Base-by-base conservation (phyloP, 2,888 invertebrate genomes). In the Cataglyphis altisquamis region DNA sequence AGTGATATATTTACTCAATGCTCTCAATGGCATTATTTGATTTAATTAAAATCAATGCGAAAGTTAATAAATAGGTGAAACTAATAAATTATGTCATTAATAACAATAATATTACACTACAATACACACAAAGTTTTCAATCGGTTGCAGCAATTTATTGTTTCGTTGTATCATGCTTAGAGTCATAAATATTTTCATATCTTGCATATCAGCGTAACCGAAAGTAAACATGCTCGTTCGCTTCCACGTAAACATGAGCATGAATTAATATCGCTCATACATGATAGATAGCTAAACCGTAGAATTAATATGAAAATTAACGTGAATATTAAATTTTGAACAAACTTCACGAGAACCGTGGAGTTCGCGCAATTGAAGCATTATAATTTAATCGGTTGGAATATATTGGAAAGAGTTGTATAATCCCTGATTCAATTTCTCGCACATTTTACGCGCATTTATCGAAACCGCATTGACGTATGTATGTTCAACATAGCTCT, bases 241-340 rank as follows among this genome's bases (percentile, higher is more conserved):
- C 32, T 60, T 60, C 73, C 21, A 5, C 45, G 36, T 72, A 80
- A 80, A 60, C 45, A 60, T n/a, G 60, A 45, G 9, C 32, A 4
- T 18, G 32, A 73, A 80, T 80, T 80, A 62, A 73, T 80, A 80
- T 73, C 25, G 25, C 12, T 80, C 41, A 45, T 60, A 45, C 45
- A 73, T 60, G 73, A 80, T 73, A 29, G 45, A 62, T 48, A 9
- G 25, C 73, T 60, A 73, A 80, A 80, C 62, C 78, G 36, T 10
- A 25, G 45, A 73, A 80, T 80, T 80, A 80, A 72, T 80, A 72
- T 45, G 72, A 45, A 60, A 60, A 80, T 80, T 80, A 80, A 60
- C 45, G 10, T 72, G n/a, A 60, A 80, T 45, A 73, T 60, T 73
- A 80, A 80, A 68, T 73, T 78, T 21, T 60, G 60, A 80, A 45